Base-by-base conservation (phyloP, 2,113 vertebrate genomes). In the Chlorodrepanis virens region DNA sequence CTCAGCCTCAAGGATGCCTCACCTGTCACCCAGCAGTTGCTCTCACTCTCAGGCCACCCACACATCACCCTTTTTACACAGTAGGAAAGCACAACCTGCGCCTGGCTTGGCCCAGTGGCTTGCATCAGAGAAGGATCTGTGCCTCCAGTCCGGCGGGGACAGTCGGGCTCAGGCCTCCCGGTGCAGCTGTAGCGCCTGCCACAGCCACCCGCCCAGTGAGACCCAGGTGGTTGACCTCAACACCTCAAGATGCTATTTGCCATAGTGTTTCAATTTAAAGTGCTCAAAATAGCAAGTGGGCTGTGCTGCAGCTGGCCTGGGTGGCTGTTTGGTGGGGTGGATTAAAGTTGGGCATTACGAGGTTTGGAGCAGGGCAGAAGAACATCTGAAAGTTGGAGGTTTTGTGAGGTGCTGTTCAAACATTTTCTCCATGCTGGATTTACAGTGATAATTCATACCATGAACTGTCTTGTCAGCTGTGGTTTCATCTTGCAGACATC, bases 121-220 rank as follows among this genome's bases (percentile, higher is more conserved):
- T 59, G 44, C 44, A 33, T 25, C 22, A 39, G 68, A 37, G 71
- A 39, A 61, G 50, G 37, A 29, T 70, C 77, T 65, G 40, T 56
- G 29, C 33, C 20, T 80, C 20, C 68, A 64, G 54, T 40, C 35
- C 0, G 0, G 5, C 3, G 2, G 49, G 57, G 42, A 56, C 28
- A 21, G 35, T 18, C 0, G 0, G 67, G 17, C n/a, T 69, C 13
- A 8, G 35, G 23, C 42, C 7, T 61, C 53, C 20, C 0, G 0
- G 5, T 10, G 28, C 44, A 67, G 52, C 42, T n/a, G 3, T 35
- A 61, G 47, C 0, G 0, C n/a, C 57, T 2, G 1, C 59, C 1
- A 1, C 54, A 69, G 54, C 45, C 47, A 44, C 42, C 37, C 33
- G 2, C 50, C 33, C 0, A 0, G 29, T 6, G 63, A 78, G 60